Percentiles rank a stretch among this genome's conserved stretches.
Conservation (phyloP, 1,140 invertebrate species). For the Thereuonema tuberculata region DNA sequence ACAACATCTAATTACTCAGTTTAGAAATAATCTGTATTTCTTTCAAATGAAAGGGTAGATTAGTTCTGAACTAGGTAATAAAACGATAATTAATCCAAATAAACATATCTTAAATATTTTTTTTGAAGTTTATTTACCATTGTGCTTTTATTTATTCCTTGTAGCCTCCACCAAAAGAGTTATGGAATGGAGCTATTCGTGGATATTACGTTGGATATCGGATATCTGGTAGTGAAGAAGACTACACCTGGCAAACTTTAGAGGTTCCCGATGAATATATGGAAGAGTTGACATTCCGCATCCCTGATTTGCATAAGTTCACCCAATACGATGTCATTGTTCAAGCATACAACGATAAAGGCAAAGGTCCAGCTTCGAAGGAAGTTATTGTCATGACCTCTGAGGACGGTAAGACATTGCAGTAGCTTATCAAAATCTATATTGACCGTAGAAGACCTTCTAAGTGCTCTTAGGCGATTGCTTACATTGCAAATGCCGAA, state of each 20-base stretch:
- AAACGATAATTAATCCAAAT: too few relatives aligned
- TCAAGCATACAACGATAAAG: slow-evolving; percentile 81
- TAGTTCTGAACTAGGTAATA: too few relatives aligned
- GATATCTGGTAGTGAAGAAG: slow-evolving; percentile 32
- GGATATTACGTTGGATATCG: slow-evolving; percentile 89
- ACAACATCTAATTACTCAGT: too few relatives aligned
- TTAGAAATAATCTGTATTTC: too few relatives aligned
- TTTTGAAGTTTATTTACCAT: too few relatives aligned
- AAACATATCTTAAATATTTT: too few relatives aligned
- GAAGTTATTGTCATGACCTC: slow-evolving; percentile 88
- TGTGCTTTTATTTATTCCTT: background rate
- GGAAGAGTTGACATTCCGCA: slow-evolving; percentile 76
- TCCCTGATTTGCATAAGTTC: slow-evolving; percentile 67
- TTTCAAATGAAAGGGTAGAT: too few relatives aligned
- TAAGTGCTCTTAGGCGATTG: too few relatives aligned
- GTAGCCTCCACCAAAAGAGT: slow-evolving; percentile 24
- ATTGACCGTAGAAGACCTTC: too few relatives aligned
- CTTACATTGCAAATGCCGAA: too few relatives aligned
- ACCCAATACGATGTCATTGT: slow-evolving; percentile 97
- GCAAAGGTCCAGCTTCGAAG: slow-evolving; percentile 77
- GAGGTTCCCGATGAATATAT: slow-evolving; percentile 70
- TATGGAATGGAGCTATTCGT: slow-evolving; percentile 80
- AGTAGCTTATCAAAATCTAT: too few relatives aligned
- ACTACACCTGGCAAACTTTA: slow-evolving; percentile 79
- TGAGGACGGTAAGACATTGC: slow-evolving; percentile 62